Conservation (phyloP, 2,113 vertebrate species). For the Microcebus tavaratra region DNA sequence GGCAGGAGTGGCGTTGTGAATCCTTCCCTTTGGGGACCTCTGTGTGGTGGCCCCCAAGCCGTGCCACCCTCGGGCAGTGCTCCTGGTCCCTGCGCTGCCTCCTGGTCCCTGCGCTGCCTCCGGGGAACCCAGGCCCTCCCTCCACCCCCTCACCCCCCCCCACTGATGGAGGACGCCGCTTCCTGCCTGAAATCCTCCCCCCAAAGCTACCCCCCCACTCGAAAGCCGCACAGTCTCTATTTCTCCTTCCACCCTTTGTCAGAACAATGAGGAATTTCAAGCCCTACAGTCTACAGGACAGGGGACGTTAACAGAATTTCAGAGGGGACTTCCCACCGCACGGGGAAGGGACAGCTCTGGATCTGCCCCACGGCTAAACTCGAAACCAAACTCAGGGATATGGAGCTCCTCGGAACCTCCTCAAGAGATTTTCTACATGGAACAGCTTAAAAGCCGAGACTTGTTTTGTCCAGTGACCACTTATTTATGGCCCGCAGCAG, state of each 20-base stretch:
- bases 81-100: not conserved
- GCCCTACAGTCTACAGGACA: not conserved
- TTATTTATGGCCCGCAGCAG: not conserved
- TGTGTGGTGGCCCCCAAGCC: rapidly evolving
- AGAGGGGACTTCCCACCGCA: not conserved
- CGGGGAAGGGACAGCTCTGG: not conserved
- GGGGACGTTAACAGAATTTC: not conserved
- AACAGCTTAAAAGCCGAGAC: not conserved
- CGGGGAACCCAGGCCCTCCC: rapidly evolving
- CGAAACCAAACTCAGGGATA: rapidly evolving
- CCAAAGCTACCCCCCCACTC: too few species aligned
- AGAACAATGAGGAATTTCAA: not conserved
- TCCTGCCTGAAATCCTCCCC: too few species aligned
- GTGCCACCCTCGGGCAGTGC: rapidly evolving
- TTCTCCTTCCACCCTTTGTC: not conserved
- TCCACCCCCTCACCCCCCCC: not conserved
- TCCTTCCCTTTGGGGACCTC: not conserved
- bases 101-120: rapidly evolving
- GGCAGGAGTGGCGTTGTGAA: rapidly evolving
- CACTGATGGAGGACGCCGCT: rapidly evolving
- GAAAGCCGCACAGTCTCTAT: rapidly evolving
- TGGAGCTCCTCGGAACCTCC: not conserved
- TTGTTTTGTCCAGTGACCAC: not conserved
- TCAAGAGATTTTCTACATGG: not conserved
- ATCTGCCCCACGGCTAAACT: not conserved